These are phyloP conservation scores for Eira barbara DNA, from an alignment of 2,113 vertebrate species.

Conservation along the genomic window DNA sequence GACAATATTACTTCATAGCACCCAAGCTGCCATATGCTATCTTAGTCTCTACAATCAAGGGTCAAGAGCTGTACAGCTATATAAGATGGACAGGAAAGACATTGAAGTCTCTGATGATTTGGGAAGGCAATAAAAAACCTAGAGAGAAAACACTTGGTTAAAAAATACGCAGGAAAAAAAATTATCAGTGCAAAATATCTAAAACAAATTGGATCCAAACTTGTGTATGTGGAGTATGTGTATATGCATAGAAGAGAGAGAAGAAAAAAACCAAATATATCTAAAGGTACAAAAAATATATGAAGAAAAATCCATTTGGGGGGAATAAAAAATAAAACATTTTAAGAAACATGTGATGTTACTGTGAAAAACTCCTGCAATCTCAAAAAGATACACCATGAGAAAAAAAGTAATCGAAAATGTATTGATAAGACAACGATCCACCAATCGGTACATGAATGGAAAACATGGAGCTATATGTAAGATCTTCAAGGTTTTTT, in stretches of 20 bases:
- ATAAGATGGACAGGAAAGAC: background rate
- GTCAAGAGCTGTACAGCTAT: background rate
- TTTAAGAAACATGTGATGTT: background rate
- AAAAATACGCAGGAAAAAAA: background rate
- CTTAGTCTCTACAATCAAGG: background rate
- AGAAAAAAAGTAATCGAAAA: too few species aligned
- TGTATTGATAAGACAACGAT: too few species aligned
- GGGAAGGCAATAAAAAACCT: background rate
- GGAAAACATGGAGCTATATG: background rate
- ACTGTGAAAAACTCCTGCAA: background rate
- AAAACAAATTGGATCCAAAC: background rate
- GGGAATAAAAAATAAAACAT: background rate
- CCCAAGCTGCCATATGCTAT: background rate
- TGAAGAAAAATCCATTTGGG: background rate
- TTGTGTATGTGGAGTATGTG: background rate
- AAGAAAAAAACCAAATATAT: background rate
- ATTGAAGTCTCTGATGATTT: background rate
- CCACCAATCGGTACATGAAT: background rate
- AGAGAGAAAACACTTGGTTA: background rate
- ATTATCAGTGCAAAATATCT: background rate
- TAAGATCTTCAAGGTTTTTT: background rate
- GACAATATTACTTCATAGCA: background rate
- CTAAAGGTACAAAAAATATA: background rate
- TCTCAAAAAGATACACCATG: background rate
- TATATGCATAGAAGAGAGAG: background rate